Conservation (phyloP, 2,113 vertebrate species). For the Balaeniceps rex region DNA sequence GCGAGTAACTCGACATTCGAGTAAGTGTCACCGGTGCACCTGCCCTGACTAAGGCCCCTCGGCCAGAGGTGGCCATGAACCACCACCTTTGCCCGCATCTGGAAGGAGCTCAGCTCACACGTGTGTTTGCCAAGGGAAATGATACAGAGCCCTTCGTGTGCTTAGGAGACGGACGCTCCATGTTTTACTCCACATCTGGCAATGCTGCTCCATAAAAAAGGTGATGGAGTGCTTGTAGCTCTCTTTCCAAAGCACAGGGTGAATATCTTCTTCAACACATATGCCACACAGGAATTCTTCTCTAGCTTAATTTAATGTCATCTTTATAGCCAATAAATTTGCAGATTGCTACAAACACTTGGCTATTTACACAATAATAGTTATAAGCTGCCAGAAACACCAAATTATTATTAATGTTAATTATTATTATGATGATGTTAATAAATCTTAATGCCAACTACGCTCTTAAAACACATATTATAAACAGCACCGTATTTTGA, state of each 20-base stretch:
- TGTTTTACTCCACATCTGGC: background rate
- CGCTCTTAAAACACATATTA: background rate
- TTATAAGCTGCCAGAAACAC: background rate
- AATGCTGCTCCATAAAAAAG: conserved; percentile 31
- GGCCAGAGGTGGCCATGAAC: background rate
- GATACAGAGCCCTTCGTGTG: background rate
- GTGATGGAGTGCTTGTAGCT: conserved; percentile 27
- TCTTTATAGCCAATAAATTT: conserved; percentile 37
- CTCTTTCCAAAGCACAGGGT: background rate
- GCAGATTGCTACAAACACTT: background rate
- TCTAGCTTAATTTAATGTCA: background rate
- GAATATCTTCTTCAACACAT: background rate
- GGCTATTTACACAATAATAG: background rate
- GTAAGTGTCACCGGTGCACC: background rate
- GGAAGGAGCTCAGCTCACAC: background rate
- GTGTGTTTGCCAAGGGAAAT: background rate
- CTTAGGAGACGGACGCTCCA: fast-evolving
- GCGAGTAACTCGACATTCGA: fast-evolving
- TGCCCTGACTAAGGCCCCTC: background rate
- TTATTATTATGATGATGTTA: background rate
- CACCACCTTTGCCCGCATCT: background rate
- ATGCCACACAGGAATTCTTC: background rate
- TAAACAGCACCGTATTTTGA: background rate
- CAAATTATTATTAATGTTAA: background rate
- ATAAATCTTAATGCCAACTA: conserved; percentile 35